Conservation (phyloP, 2,797 vertebrate species). For the Rhodeus uyekii region DNA sequence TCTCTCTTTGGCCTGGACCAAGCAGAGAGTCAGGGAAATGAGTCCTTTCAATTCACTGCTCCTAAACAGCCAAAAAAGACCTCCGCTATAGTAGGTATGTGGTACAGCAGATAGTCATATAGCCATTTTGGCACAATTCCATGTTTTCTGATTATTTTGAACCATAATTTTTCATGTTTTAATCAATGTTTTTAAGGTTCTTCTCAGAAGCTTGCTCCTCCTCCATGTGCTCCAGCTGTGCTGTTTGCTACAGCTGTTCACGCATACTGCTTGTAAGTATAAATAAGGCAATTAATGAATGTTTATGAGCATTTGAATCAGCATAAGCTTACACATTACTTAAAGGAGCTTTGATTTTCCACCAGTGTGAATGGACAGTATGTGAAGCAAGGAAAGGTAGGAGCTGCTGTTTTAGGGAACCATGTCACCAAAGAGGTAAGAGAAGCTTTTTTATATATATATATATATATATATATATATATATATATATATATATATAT, state of each 20-base stretch:
- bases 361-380: conserved; percentile 81
- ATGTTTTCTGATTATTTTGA: not conserved
- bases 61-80: conserved; percentile 86
- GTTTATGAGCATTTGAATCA: not conserved
- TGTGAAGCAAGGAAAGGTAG: conserved; percentile 83
- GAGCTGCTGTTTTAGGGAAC: conserved; percentile 83
- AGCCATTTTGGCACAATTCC: not conserved
- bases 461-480: too few species aligned
- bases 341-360: conserved; percentile 26
- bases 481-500: too few species aligned
- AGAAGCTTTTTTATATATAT: too few species aligned
- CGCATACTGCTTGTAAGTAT: conserved; percentile 82
- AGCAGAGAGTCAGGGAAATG: conserved; percentile 75
- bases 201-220: conserved; percentile 63
- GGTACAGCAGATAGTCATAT: not conserved
- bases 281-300: not conserved
- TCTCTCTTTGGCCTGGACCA: conserved; percentile 84
- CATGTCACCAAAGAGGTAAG: conserved; percentile 81
- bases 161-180: not conserved
- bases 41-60: conserved; percentile 85
- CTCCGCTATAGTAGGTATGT: conserved; percentile 22
- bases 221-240: conserved; percentile 62
- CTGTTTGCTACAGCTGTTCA: conserved; percentile 78
- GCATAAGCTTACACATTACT: not conserved
- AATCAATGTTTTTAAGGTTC: conserved; percentile 47